Evolutionary conservation across 2,888 invertebrate species (phyloP).

Genomic region (Aelia acuminata): DNA sequence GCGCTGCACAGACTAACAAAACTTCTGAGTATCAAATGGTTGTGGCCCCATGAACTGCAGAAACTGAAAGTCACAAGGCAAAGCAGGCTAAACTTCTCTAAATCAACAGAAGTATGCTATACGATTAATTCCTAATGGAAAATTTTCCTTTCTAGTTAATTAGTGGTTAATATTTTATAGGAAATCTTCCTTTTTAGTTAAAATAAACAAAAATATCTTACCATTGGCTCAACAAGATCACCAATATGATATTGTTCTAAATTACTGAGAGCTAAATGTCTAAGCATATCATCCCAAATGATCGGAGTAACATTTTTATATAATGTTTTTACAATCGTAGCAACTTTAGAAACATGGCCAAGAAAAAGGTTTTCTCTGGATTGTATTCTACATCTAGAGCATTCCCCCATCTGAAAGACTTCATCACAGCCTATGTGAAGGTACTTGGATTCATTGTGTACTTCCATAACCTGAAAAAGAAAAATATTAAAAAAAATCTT

Average conservation of each 20-base stretch:
- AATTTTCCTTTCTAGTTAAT: no score
- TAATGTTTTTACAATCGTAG: slow-evolving; percentile 74
- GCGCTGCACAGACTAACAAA: no score
- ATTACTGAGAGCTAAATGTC: slow-evolving; percentile 75
- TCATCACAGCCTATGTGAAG: slow-evolving; percentile 84
- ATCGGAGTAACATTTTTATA: slow-evolving; percentile 76
- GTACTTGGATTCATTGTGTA: slow-evolving; percentile 70
- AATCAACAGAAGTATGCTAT: no score
- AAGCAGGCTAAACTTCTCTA: no score
- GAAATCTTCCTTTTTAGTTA: no score
- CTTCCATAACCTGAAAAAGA: slow-evolving; percentile 68
- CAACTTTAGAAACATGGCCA: slow-evolving; percentile 75
- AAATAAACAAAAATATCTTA: slow-evolving; percentile 61
- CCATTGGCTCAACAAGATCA: slow-evolving; percentile 81
- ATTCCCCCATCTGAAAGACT: slow-evolving; percentile 80
- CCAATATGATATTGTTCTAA: slow-evolving; percentile 77
- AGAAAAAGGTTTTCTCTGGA: slow-evolving; percentile 75
- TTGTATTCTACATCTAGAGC: slow-evolving; percentile 74
- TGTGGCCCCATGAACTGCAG: no score
- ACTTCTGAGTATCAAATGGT: no score
- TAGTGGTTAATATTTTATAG: no score
- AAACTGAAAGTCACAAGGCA: no score
- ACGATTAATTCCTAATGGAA: no score
- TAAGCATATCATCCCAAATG: slow-evolving; percentile 87
- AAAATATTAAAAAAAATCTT: neutral